Percentiles rank a stretch among this genome's conserved stretches.
phyloP scores from a whole-genome alignment of 2,888 invertebrate genomes.

The Chrysotoxum bicinctum region DNA sequence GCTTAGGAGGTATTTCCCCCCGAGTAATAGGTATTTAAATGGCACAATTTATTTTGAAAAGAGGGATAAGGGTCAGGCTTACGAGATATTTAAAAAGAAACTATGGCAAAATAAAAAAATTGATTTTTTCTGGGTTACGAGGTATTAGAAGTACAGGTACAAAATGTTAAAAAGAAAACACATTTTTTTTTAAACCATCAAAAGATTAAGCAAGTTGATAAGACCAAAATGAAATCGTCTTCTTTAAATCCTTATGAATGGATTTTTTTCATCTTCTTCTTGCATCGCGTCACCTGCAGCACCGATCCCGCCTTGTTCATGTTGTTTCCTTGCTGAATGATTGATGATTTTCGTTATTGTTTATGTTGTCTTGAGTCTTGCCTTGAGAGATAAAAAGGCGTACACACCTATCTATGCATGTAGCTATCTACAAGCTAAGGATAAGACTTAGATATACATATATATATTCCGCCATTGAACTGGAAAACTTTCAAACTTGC shows the following conservation, averaged over 20 bases:
- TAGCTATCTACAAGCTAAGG: not conserved
- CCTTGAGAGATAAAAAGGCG: conserved; percentile 2
- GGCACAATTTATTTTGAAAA: too few species aligned
- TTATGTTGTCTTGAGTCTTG: conserved; percentile 56
- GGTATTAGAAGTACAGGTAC: too few species aligned
- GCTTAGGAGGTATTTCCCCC: too few species aligned
- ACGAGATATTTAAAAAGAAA: too few species aligned
- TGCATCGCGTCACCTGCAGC: conserved; percentile 9
- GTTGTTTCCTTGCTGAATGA: conserved; percentile 52
- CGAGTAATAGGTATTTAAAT: too few species aligned
- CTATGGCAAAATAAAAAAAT: too few species aligned
- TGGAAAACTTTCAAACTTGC: conserved; percentile 55
- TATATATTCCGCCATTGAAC: conserved; percentile 43
- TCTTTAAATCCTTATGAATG: not conserved
- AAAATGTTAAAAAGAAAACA: too few species aligned
- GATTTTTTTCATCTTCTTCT: not conserved
- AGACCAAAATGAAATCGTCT: not conserved
- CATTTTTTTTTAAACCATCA: too few species aligned
- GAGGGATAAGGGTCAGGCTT: too few species aligned
- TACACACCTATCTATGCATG: not conserved
- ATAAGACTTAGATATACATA: not conserved
- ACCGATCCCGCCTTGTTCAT: conserved; percentile 29
- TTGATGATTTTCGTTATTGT: conserved; percentile 70
- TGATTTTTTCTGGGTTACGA: too few species aligned
- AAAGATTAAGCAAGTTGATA: not conserved